Evolutionary conservation across 2,797 vertebrate genomes (phyloP).

Genomic region (Echiichthys vipera): DNA sequence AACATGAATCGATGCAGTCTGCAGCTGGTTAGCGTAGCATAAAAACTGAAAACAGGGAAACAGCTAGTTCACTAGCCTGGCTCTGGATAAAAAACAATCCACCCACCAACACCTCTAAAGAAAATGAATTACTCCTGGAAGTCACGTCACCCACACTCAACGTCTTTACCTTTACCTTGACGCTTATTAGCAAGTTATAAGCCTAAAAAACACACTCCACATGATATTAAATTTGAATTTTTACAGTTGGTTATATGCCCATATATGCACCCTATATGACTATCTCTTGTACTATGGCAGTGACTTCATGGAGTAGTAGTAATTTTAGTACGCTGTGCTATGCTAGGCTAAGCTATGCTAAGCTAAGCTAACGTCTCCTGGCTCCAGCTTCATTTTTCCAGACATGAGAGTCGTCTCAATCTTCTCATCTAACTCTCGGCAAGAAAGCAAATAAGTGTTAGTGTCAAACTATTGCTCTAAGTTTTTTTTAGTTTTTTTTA

Average conservation of each 20-base stretch:
- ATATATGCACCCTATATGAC: too few relatives aligned
- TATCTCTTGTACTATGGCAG: background rate
- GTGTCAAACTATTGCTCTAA: constrained; percentile 9
- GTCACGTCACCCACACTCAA: too few relatives aligned
- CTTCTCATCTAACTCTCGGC: background rate
- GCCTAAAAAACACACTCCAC: too few relatives aligned
- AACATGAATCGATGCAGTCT: background rate
- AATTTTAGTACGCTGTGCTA: background rate
- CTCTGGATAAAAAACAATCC: background rate
- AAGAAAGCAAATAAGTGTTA: background rate
- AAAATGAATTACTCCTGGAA: background rate
- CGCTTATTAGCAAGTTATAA: background rate
- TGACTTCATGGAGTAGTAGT: too few relatives aligned
- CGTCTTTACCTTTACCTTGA: too few relatives aligned
- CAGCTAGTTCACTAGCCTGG: too few relatives aligned
- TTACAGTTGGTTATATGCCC: too few relatives aligned
- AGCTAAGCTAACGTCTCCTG: background rate
- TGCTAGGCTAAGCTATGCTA: constrained; percentile 26
- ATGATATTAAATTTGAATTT: background rate
- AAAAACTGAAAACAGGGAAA: background rate
- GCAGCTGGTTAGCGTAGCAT: background rate
- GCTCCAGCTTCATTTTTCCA: background rate
- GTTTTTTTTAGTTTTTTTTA: background rate
- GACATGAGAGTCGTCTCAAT: background rate
- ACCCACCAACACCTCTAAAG: background rate